These are phyloP conservation scores for Pachydiplax longipennis DNA, from an alignment of 2,888 invertebrate species.

Conservation along the genomic window DNA sequence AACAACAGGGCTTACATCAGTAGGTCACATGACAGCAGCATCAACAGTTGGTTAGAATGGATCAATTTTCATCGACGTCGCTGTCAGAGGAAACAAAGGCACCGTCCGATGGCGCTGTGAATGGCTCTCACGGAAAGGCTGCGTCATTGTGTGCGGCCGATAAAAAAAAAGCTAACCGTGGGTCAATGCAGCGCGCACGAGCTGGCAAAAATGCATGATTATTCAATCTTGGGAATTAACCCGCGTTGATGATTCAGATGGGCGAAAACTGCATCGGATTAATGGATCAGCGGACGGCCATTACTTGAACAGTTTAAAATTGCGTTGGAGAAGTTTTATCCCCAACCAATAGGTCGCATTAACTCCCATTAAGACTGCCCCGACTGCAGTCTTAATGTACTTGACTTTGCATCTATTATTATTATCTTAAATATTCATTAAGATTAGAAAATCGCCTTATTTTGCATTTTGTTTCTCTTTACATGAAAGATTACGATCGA, in stretches of 20 bases:
- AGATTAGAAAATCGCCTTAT: no score
- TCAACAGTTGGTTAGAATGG: conserved; percentile 43
- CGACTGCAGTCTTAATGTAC: no score
- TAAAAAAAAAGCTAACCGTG: background rate
- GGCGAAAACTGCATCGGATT: no score
- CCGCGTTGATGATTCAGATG: background rate
- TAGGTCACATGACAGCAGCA: conserved; percentile 20
- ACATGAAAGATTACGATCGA: no score
- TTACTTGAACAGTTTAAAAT: no score
- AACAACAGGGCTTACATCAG: background rate
- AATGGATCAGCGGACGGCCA: no score
- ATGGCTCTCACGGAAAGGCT: background rate
- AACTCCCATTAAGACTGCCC: no score
- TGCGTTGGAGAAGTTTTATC: no score
- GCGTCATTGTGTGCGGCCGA: background rate
- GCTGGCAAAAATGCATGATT: background rate
- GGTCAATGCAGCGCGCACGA: background rate
- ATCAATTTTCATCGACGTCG: conserved; percentile 17
- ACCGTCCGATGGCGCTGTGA: background rate
- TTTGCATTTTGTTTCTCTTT: no score
- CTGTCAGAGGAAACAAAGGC: background rate
- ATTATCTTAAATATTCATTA: no score
- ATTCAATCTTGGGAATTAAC: background rate
- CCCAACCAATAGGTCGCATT: no score
- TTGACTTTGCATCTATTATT: no score